phyloP scores from a whole-genome alignment of 2,888 invertebrate genomes.

The Erebia aethiops region DNA sequence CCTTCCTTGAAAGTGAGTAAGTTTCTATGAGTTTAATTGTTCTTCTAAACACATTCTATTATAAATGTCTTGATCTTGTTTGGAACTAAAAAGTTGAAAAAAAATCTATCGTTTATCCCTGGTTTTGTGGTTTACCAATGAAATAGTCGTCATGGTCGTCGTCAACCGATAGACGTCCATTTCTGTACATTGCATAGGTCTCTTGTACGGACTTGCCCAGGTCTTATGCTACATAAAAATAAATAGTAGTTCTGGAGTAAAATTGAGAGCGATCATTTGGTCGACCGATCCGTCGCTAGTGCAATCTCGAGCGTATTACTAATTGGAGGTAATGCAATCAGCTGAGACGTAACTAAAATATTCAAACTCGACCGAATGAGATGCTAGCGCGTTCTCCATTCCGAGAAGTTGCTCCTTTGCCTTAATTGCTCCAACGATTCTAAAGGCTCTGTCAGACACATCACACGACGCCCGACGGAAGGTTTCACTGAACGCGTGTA shows the following conservation, averaged over 20 bases:
- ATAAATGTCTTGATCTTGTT: too few relatives aligned
- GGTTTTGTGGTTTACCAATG: too few relatives aligned
- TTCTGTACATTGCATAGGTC: too few relatives aligned
- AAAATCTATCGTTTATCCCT: too few relatives aligned
- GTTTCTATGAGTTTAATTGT: too few relatives aligned
- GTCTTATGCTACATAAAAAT: too few relatives aligned
- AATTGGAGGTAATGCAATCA: conserved; percentile 37
- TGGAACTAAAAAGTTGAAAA: too few relatives aligned
- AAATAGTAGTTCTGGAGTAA: not conserved
- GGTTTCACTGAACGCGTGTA: not conserved
- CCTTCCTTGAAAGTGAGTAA: too few relatives aligned
- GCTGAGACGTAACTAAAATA: conserved; percentile 32
- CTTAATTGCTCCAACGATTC: conserved; percentile 29
- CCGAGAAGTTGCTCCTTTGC: conserved; percentile 21
- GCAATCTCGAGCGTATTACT: not conserved
- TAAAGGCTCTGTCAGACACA: not conserved
- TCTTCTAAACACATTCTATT: too few relatives aligned
- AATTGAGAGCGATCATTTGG: not conserved
- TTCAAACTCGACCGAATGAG: conserved; percentile 31
- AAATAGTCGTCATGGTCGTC: too few relatives aligned
- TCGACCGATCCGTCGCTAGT: not conserved
- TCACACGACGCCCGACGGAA: not conserved
- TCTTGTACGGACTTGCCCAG: too few relatives aligned
- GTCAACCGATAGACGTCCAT: too few relatives aligned
- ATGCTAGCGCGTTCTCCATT: conserved; percentile 18